Conservation (phyloP, 2,888 invertebrate species). For the Doris montereyensis region DNA sequence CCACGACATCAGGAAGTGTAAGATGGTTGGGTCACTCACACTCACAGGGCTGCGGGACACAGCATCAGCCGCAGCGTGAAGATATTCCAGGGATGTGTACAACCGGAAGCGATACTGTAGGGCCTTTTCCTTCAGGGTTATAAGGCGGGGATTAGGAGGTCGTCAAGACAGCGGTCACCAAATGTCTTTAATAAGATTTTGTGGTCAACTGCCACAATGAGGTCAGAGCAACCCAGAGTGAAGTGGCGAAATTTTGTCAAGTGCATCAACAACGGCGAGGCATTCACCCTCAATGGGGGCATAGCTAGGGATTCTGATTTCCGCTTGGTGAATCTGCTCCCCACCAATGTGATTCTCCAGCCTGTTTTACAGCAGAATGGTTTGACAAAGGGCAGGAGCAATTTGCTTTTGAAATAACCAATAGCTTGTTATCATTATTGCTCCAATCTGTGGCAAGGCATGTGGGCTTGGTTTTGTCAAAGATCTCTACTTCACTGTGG, state of each 20-base stretch:
- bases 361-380: conserved; percentile 48
- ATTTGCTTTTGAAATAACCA: conserved; percentile 44
- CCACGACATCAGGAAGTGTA: conserved; percentile 6
- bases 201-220: no score
- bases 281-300: conserved; percentile 32
- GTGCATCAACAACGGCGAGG: conserved; percentile 21
- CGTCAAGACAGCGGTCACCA: no score
- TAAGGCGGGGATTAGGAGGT: neutral
- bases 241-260: conserved; percentile 24
- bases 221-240: no score
- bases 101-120: no score
- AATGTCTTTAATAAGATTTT: no score
- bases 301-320: conserved; percentile 47
- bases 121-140: conserved; percentile 19
- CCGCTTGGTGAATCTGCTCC: no score
- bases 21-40: no score
- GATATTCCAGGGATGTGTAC: conserved; percentile 28
- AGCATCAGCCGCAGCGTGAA: no score
- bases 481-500: conserved; percentile 51
- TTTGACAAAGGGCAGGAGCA: no score
- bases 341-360: no score
- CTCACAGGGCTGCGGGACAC: no score
- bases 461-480: conserved; percentile 50
- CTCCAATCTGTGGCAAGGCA: no score
- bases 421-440: conserved; percentile 55